Evolutionary conservation across 2,797 vertebrate genomes (phyloP), one percentile per base, ranked within the genome.

Genomic region (Nyctalus aviator): DNA sequence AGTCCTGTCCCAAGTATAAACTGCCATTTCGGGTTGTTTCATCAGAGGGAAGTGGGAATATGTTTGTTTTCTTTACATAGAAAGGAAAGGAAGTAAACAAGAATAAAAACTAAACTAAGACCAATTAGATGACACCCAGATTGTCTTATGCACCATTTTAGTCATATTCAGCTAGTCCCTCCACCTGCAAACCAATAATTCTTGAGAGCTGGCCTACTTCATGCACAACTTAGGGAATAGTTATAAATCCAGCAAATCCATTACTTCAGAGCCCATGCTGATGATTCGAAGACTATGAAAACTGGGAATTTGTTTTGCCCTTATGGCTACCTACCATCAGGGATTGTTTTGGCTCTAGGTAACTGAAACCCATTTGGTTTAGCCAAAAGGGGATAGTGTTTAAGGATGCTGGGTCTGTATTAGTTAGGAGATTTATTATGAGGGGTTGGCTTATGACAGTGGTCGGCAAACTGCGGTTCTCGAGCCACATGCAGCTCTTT

Each of bases 251-350:
- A 57, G 44, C 44, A 91, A 69, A 69, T 37, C 75, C 62, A 30
- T 85, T 75, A 84, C 62, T 82, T 73, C 30, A 87, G 55, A 86
- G 27, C 66, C 53, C 18, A 23, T 30, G 32, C 23, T 64, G 48
- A 64, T 78, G 69, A 93, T 37, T 93, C 76, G 30, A 64, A 83
- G 37, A 77, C 83, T 84, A n/a, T 44, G 88, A 86, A 95, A 90
- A 69, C 73, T 48, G 35, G n/a, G 18, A 62, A 3, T n/a, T 62
- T 64, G 72, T 85, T 85, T 73, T 84, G 48, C 21, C 17, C 44
- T 88, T 69, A 55, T 41, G 27, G 32, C 53, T 85, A 35, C 0
- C 0, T 64, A 44, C 0, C 0, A 57, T 44, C 46, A 53, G 83
- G 44, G 48, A 27, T 85, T 84, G 8, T 92, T 93, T 90, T 32